Conservation (phyloP, 1,140 invertebrate genomes). For the Phenacoccus solenopsis region DNA sequence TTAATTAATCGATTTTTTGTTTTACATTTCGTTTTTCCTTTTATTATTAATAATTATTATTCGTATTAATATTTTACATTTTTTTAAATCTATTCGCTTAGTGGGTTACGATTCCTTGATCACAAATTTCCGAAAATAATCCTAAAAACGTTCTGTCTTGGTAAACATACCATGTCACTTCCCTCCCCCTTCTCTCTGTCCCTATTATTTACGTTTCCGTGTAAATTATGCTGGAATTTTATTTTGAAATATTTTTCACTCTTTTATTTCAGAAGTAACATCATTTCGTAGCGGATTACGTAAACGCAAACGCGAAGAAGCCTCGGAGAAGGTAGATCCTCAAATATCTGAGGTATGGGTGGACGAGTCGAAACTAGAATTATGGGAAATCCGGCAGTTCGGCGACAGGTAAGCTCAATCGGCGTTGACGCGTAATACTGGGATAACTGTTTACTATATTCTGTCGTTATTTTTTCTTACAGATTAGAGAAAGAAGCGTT, state of each 20-base stretch:
- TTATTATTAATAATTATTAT: too few species aligned
- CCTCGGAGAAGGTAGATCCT: conserved; percentile 76
- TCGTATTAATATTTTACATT: too few species aligned
- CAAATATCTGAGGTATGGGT: conserved; percentile 90
- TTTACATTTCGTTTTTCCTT: too few species aligned
- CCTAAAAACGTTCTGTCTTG: too few species aligned
- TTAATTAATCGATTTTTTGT: too few species aligned
- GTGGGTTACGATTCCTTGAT: too few species aligned
- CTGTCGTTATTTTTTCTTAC: background rate
- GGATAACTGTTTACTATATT: background rate
- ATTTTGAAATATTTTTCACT: conserved; percentile 20
- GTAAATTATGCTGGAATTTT: too few species aligned
- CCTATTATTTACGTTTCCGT: background rate
- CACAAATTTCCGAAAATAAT: too few species aligned
- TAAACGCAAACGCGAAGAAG: conserved; percentile 80
- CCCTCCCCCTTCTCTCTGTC: too few species aligned
- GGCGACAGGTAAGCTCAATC: conserved; percentile 61
- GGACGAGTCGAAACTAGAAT: conserved; percentile 85
- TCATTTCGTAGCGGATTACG: conserved; percentile 73
- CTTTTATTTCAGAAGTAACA: conserved; percentile 58
- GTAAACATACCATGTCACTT: too few species aligned
- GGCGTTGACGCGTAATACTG: background rate
- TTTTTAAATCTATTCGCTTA: too few species aligned
- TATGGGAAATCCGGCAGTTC: conserved; percentile 95
- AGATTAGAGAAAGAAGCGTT: conserved; percentile 8